Evolutionary conservation across 2,113 vertebrate genomes (phyloP).

Genomic region (Corythornis madagascariensis): DNA sequence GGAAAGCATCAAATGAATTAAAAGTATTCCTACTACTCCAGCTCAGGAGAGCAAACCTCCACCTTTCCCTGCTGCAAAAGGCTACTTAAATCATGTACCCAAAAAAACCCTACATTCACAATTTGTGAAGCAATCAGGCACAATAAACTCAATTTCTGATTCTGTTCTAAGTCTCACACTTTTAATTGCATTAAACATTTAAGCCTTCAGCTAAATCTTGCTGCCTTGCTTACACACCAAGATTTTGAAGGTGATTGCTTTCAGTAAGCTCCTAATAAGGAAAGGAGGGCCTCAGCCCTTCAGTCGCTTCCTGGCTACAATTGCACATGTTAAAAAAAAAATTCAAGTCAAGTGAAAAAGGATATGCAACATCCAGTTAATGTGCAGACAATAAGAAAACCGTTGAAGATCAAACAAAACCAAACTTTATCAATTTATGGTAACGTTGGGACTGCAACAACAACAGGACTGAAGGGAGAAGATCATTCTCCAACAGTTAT

Average conservation of each 20-base stretch:
- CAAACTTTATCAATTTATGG: not conserved
- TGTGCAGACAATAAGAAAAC: not conserved
- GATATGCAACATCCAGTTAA: not conserved
- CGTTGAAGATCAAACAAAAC: not conserved
- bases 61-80: not conserved
- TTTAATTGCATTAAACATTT: not conserved
- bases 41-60: not conserved
- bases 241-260: not conserved
- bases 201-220: not conserved
- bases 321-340: not conserved
- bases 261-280: not conserved
- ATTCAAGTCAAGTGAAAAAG: not conserved
- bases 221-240: not conserved
- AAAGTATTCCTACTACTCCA: not conserved
- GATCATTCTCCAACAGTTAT: not conserved
- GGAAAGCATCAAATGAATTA: not conserved
- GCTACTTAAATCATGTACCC: not conserved
- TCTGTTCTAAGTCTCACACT: not conserved
- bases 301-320: not conserved
- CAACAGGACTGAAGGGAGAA: not conserved
- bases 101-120: accelerated
- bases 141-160: not conserved
- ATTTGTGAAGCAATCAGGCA: not conserved
- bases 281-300: not conserved
- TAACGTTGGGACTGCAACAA: not conserved